Evolutionary conservation across 2,888 invertebrate species (phyloP).

Genomic region (Slavum lentiscoides): DNA sequence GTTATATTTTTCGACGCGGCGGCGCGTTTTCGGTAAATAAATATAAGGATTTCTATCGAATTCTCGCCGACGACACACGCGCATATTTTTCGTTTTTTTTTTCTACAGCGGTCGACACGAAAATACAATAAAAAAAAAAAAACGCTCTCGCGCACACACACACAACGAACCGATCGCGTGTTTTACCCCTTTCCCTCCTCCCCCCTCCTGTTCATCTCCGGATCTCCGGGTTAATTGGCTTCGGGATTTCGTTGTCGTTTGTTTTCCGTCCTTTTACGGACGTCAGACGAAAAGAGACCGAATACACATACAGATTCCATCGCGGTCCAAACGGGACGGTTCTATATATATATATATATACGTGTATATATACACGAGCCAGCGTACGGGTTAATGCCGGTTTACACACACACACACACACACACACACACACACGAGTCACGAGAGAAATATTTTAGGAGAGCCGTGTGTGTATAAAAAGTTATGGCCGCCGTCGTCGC

Average conservation of each 20-base stretch:
- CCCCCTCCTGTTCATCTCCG: constrained; percentile 1
- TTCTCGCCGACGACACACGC: not conserved
- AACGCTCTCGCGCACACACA: not conserved
- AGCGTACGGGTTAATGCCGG: constrained; percentile 24
- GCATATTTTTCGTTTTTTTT: too few relatives aligned
- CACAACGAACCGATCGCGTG: constrained; percentile 8
- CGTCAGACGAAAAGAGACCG: not conserved
- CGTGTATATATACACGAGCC: too few relatives aligned
- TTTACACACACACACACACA: too few relatives aligned
- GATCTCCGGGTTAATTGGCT: constrained; percentile 37
- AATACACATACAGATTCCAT: constrained; percentile 20
- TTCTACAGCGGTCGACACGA: not conserved
- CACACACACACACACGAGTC: constrained; percentile 21
- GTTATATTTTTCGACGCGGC: not conserved
- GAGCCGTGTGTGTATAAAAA: constrained; percentile 15
- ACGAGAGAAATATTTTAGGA: constrained; percentile 48
- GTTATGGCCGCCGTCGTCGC: constrained; percentile 39
- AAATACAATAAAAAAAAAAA: too few relatives aligned
- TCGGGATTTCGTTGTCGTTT: constrained; percentile 36
- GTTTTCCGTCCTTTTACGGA: constrained; percentile 25
- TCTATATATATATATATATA: too few relatives aligned
- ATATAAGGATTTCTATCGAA: not conserved
- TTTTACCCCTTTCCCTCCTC: too few relatives aligned
- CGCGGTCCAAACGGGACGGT: not conserved
- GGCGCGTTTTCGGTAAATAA: not conserved